Conservation (phyloP, 2,113 vertebrate genomes). For the Rana temporaria region DNA sequence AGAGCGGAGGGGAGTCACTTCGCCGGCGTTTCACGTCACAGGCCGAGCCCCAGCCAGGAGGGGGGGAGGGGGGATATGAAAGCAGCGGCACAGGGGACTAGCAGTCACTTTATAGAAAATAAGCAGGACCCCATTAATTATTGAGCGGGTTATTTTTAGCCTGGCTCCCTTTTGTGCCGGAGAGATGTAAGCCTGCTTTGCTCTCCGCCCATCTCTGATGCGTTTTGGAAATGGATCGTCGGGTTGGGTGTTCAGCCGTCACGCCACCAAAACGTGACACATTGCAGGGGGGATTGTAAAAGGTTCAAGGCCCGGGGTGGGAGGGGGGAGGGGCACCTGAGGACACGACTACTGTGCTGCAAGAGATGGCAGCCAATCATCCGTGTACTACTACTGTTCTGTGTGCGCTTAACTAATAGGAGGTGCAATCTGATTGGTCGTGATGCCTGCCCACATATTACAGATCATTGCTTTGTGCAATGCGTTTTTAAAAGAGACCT, state of each 20-base stretch:
- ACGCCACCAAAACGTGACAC: slow-evolving; percentile 2
- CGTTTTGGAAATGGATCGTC: slow-evolving; percentile 7
- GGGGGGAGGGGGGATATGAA: background rate
- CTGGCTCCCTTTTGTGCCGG: background rate
- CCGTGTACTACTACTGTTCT: no score
- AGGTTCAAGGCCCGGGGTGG: background rate
- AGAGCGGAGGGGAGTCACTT: slow-evolving; percentile 47
- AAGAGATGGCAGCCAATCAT: no score
- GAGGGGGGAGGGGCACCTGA: slow-evolving; percentile 2
- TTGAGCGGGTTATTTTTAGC: slow-evolving; percentile 61
- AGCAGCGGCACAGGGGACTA: slow-evolving; percentile 6
- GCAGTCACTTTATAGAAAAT: slow-evolving; percentile 26
- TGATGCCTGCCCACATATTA: no score
- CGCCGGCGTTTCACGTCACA: slow-evolving; percentile 31
- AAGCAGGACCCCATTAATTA: slow-evolving; percentile 62
- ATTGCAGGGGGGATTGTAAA: background rate
- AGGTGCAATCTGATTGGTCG: no score
- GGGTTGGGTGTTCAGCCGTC: slow-evolving; percentile 1
- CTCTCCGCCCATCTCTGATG: background rate
- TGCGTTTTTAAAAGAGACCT: no score
- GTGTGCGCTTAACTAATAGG: no score
- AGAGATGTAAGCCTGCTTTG: background rate
- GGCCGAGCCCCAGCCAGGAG: slow-evolving; percentile 34
- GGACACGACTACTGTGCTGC: background rate
- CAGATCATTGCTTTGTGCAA: no score